These are phyloP conservation scores for Bombus superbus DNA, from an alignment of 1,140 invertebrate species.

Conservation along the genomic window DNA sequence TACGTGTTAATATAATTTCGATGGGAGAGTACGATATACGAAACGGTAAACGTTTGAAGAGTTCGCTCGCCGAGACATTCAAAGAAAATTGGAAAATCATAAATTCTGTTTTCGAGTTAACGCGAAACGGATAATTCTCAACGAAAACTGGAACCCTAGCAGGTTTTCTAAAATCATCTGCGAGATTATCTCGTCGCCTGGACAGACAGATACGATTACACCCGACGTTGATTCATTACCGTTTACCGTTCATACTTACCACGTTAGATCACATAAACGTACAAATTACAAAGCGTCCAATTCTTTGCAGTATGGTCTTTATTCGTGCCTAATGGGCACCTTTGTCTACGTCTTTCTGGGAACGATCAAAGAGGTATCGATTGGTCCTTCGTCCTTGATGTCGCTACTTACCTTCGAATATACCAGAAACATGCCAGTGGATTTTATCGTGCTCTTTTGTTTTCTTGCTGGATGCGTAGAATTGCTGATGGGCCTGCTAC, in stretches of 20 bases:
- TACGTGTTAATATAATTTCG: background rate
- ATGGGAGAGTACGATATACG: too few species aligned
- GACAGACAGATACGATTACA: background rate
- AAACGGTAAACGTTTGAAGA: background rate
- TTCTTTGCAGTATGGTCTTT: constrained; percentile 87
- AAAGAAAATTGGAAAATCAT: too few species aligned
- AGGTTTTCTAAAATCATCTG: too few species aligned
- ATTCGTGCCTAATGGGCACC: constrained; percentile 88
- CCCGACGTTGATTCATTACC: background rate
- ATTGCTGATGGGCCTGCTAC: constrained; percentile 89
- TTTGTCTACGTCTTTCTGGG: constrained; percentile 95
- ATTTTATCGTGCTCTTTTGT: constrained; percentile 91
- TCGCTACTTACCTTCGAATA: constrained; percentile 90
- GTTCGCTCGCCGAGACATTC: background rate
- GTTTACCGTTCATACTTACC: background rate
- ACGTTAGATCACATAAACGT: background rate
- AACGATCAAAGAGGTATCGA: constrained; percentile 94
- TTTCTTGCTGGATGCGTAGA: constrained; percentile 91
- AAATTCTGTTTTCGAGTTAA: background rate
- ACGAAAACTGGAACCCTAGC: background rate
- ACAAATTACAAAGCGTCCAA: background rate
- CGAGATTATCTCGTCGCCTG: too few species aligned
- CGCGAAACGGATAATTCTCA: background rate
- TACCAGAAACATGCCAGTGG: constrained; percentile 86
- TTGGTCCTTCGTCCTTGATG: constrained; percentile 95